Conservation (phyloP, 2,113 vertebrate genomes). For the Heptranchias perlo region DNA sequence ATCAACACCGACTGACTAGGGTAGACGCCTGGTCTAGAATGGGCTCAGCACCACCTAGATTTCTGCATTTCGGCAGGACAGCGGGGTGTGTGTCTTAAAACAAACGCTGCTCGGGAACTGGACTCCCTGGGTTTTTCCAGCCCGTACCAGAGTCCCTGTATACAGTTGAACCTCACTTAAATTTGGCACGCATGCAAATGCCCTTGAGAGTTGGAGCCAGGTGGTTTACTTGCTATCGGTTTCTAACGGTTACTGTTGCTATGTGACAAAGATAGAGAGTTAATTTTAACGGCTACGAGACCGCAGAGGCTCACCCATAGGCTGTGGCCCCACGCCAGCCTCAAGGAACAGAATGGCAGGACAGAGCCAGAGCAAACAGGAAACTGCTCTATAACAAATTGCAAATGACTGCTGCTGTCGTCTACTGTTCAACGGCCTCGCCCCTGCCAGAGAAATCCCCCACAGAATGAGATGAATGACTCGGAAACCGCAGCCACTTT, state of each 20-base stretch:
- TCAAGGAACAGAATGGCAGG: not conserved
- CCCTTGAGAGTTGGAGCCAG: not conserved
- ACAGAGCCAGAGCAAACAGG: not conserved
- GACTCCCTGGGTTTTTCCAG: not conserved
- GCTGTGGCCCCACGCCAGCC: not conserved
- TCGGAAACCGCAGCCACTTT: not conserved
- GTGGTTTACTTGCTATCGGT: not conserved
- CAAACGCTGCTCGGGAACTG: not conserved
- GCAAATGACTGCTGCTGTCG: not conserved
- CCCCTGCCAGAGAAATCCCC: not conserved
- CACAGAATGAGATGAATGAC: not conserved
- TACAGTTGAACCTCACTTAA: not conserved
- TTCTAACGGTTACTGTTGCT: slow-evolving; percentile 10
- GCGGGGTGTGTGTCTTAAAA: not conserved
- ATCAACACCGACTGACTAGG: too few relatives aligned
- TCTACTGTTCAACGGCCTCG: not conserved
- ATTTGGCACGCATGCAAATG: not conserved
- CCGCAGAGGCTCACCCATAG: slow-evolving; percentile 9
- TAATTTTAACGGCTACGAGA: slow-evolving; percentile 11
- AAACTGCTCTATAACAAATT: not conserved
- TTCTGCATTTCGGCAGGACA: not conserved
- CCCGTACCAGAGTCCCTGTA: not conserved
- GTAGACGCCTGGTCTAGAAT: too few relatives aligned
- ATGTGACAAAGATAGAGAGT: slow-evolving; percentile 33
- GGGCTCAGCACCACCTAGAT: too few relatives aligned